Base-by-base conservation (phyloP, 2,797 vertebrate genomes). In the Molossus molossus region DNA sequence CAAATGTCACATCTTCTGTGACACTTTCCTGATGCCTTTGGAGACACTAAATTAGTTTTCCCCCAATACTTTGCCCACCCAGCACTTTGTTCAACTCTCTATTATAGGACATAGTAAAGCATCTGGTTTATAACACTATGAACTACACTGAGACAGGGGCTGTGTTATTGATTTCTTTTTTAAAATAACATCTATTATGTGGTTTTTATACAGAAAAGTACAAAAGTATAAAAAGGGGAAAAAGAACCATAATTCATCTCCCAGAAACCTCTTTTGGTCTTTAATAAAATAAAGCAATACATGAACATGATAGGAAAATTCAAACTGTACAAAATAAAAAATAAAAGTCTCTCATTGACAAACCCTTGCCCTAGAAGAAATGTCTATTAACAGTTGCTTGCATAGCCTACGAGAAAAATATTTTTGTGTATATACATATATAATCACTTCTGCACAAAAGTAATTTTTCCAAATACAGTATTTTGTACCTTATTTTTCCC, bases 141-240 rank as follows among this genome's bases (percentile, higher is more conserved):
- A 94, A 93, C 69, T 83, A 80, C 73, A 90, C 90, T 18, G 60
- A 93, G 92, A 96, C 83, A 94, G 80, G 40, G 58, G 1, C 72
- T 94, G n/a, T 91, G 94, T 95, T 87, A 94, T 76, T 84, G 60
- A 93, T 87, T 96, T 94, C 80, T 29, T 79, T 95, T 95, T 91
- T 29, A 95, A 96, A 95, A 90, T 94, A 94, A 80, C 25, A 94
- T 87, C 67, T 96, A 90, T 90, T 94, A 72, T 96, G 65, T 90
- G 21, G 58, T 94, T 96, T 97, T 95, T 94, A 96, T 90, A 92
- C n/a, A 96, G 79, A 77, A 81, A 96, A 96, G 70, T 60, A 80
- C 84, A 72, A 92, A 88, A 72, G 13, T 69, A 69, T 37, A 69
- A 69, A 91, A 62, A 62, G 25, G 40, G 45, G 20, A 64, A 45